phyloP scores from a whole-genome alignment of 2,888 invertebrate species.

The Tiphia femorata region DNA sequence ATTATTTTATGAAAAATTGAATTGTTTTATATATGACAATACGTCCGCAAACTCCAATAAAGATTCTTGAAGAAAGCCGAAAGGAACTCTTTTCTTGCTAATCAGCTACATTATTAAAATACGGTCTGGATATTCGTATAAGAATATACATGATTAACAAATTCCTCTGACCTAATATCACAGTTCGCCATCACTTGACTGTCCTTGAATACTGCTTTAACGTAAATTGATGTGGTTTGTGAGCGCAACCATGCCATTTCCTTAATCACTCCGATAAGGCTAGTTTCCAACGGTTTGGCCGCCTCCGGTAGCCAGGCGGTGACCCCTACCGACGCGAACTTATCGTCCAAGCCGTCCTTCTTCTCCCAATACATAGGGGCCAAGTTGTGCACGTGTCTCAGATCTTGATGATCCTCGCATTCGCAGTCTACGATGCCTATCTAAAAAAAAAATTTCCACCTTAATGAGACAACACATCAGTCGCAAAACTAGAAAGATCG shows the following conservation, averaged over 20 bases:
- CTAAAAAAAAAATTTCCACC: slow-evolving; percentile 66
- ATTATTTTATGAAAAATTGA: too few relatives aligned
- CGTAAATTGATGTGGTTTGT: slow-evolving; percentile 80
- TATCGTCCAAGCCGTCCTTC: slow-evolving; percentile 54
- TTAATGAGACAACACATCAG: too few relatives aligned
- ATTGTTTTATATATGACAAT: too few relatives aligned
- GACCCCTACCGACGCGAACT: slow-evolving; percentile 71
- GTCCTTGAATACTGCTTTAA: slow-evolving; percentile 78
- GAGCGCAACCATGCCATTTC: slow-evolving; percentile 75
- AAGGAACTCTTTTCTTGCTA: neutral
- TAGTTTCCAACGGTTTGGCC: slow-evolving; percentile 67
- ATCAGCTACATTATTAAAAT: too few relatives aligned
- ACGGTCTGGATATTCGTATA: neutral
- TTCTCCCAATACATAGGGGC: slow-evolving; percentile 78
- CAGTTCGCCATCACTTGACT: slow-evolving; percentile 76
- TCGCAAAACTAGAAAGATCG: too few relatives aligned
- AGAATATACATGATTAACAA: neutral
- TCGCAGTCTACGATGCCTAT: slow-evolving; percentile 59
- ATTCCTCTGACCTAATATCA: slow-evolving; percentile 71
- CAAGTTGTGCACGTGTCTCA: slow-evolving; percentile 76
- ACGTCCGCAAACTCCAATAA: too few relatives aligned
- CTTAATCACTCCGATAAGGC: slow-evolving; percentile 71
- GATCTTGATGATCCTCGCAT: slow-evolving; percentile 58
- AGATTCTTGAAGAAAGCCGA: neutral
- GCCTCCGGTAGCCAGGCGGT: slow-evolving; percentile 77